Conservation (phyloP, 1,140 invertebrate species). For the Acromyrmex echinatior region DNA sequence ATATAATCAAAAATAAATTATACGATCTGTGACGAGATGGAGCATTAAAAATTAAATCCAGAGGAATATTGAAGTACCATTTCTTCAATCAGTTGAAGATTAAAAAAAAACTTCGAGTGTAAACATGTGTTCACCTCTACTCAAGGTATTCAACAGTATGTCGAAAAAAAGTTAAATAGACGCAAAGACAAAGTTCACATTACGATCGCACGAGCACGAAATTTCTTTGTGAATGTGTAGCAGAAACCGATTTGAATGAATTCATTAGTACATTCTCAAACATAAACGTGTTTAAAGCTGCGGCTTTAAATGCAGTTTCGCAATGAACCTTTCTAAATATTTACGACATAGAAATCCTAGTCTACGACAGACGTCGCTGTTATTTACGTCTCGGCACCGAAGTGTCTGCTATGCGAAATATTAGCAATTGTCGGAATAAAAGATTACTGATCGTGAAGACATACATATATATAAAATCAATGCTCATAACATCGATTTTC, state of each 20-base stretch:
- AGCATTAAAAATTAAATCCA: neutral
- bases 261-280: neutral
- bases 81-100: neutral
- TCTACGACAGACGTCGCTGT: neutral
- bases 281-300: neutral
- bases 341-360: conserved; percentile 7
- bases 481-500: too few species aligned
- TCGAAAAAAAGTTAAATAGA: conserved; percentile 16
- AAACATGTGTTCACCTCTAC: neutral
- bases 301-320: neutral
- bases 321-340: conserved; percentile 9
- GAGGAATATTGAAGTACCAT: neutral
- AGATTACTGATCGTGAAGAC: too few species aligned
- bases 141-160: neutral
- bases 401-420: neutral
- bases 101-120: neutral
- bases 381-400: neutral
- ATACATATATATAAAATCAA: too few species aligned
- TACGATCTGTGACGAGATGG: too few species aligned
- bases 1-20: neutral
- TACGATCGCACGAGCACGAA: conserved; percentile 17
- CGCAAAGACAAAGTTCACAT: conserved; percentile 5
- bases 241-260: conserved; percentile 12
- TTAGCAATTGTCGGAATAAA: neutral
- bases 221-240: conserved; percentile 10